A percentile compares a stretch with the other conserved stretches of the same genome.
Evolutionary conservation across 1,140 invertebrate genomes (phyloP).

Genomic region (Zophobas atratus): DNA sequence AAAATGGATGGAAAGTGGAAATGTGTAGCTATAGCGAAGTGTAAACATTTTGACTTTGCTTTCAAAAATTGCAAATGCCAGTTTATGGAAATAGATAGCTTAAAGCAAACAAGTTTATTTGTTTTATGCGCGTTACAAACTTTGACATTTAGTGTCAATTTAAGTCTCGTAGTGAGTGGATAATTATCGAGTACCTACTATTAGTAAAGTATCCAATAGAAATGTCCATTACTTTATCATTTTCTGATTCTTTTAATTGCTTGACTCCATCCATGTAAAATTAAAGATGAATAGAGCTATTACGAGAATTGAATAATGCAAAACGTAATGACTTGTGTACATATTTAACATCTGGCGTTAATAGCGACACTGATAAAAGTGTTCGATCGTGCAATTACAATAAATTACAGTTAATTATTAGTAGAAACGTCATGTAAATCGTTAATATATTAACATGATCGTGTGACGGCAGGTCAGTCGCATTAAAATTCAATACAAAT

Average conservation of each 20-base stretch:
- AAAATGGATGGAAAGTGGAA: too few relatives aligned
- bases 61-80: too few relatives aligned
- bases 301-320: conserved; percentile 28
- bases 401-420: conserved; percentile 40
- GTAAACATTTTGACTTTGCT: too few relatives aligned
- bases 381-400: conserved; percentile 31
- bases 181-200: too few relatives aligned
- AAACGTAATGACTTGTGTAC: conserved; percentile 31
- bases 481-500: conserved; percentile 40
- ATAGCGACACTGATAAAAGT: conserved; percentile 19
- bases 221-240: conserved; percentile 25
- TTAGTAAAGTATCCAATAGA: not conserved
- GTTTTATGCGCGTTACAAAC: too few relatives aligned
- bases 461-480: conserved; percentile 8
- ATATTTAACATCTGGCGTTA: conserved; percentile 30
- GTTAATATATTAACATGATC: conserved; percentile 36
- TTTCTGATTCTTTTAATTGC: conserved; percentile 2
- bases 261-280: not conserved
- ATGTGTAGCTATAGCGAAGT: too few relatives aligned
- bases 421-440: conserved; percentile 35
- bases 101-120: too few relatives aligned
- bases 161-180: too few relatives aligned
- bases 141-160: too few relatives aligned
- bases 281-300: conserved; percentile 30
- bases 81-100: too few relatives aligned